phyloP scores from a whole-genome alignment of 2,888 invertebrate species.

The Stenurella melanura region DNA sequence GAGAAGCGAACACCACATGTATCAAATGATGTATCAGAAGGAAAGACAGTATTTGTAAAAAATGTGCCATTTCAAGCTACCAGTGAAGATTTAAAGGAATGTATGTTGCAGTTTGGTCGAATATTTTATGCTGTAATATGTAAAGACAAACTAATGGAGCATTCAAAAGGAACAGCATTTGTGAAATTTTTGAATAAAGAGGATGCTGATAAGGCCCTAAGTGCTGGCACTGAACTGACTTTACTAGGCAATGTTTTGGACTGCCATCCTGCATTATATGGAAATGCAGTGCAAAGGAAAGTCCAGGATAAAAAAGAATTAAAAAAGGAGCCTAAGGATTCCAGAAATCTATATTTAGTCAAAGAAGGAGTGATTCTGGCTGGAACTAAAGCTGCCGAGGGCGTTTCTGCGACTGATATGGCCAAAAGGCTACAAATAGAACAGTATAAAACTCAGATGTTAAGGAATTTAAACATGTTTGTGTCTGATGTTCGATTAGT shows the following conservation, averaged over 20 bases:
- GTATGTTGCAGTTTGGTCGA: constrained; percentile 86
- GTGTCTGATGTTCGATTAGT: constrained; percentile 91
- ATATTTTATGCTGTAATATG: constrained; percentile 92
- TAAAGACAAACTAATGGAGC: constrained; percentile 90
- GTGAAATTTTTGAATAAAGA: constrained; percentile 88
- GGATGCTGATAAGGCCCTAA: constrained; percentile 86
- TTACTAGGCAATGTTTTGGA: constrained; percentile 83
- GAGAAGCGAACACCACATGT: constrained; percentile 69
- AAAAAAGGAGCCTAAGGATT: constrained; percentile 83
- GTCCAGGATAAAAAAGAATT: constrained; percentile 72
- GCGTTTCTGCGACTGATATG: constrained; percentile 91
- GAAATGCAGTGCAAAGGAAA: constrained; percentile 79
- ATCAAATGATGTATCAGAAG: constrained; percentile 81
- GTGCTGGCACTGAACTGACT: constrained; percentile 80
- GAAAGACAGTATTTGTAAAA: constrained; percentile 93
- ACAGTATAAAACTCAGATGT: constrained; percentile 89
- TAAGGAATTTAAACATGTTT: constrained; percentile 93
- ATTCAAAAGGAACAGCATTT: constrained; percentile 96
- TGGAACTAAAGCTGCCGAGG: constrained; percentile 89
- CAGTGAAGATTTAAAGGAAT: constrained; percentile 84
- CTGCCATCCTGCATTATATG: constrained; percentile 84
- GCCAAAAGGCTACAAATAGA: constrained; percentile 87
- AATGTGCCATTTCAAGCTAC: constrained; percentile 91
- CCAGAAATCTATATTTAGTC: constrained; percentile 92
- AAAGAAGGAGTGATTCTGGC: constrained; percentile 95